A percentile compares a stretch with the other conserved stretches of the same genome.
These are phyloP conservation scores for Charadrius vociferus DNA, from an alignment of 2,113 vertebrate genomes.

Conservation along the genomic window DNA sequence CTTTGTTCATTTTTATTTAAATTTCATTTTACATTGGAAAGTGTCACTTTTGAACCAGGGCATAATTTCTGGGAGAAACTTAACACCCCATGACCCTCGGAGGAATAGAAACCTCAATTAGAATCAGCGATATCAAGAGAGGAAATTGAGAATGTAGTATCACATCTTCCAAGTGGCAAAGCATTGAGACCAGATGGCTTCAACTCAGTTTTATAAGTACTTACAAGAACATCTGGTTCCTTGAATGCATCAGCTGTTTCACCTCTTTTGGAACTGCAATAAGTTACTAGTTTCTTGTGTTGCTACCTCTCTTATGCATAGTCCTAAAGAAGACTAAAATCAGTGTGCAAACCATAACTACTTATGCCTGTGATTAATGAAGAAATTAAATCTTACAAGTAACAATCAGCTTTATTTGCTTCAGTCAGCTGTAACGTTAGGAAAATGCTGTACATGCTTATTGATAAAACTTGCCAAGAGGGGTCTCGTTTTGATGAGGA, in stretches of 20 bases:
- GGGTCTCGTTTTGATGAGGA: not conserved
- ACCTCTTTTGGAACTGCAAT: not conserved
- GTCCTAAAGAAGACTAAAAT: not conserved
- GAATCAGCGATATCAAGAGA: not conserved
- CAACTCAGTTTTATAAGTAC: conserved; percentile 32
- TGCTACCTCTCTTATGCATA: not conserved
- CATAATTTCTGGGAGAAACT: not conserved
- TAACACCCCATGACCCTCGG: not conserved
- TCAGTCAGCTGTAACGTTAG: not conserved
- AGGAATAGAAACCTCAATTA: conserved; percentile 11
- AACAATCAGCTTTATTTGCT: not conserved
- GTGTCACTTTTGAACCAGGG: not conserved
- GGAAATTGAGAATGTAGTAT: conserved; percentile 2
- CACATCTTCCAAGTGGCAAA: conserved; percentile 42
- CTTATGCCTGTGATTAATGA: not conserved
- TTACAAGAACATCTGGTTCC: conserved; percentile 57
- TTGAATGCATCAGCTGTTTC: conserved; percentile 33
- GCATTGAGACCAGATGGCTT: conserved; percentile 43
- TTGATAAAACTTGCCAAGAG: not conserved
- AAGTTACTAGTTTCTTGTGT: not conserved
- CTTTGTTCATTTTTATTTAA: not conserved
- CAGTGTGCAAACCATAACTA: not conserved
- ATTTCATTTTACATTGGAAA: not conserved
- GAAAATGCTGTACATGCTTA: not conserved
- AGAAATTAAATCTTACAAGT: not conserved